Base-by-base conservation (phyloP, 2,113 vertebrate genomes). In the Alethe diademata region DNA sequence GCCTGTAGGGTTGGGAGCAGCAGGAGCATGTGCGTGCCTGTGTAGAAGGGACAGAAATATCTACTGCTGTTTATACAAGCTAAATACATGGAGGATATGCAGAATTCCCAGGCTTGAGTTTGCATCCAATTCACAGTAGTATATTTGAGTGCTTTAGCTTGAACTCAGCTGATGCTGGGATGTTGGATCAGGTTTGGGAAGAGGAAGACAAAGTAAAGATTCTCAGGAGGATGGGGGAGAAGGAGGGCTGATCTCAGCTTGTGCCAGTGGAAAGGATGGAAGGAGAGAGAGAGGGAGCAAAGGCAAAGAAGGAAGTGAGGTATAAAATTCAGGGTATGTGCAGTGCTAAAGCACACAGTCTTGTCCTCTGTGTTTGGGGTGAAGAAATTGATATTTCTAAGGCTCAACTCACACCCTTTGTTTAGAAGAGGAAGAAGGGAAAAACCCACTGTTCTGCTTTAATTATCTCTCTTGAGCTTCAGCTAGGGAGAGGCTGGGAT, bases 1-100 rank as follows among this genome's bases (percentile, higher is more conserved):
- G 88, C 88, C 92, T 91, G 57, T 71, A 82, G 93, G 67, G 88
- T 36, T 56, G 69, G 60, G 88, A 93, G 76, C 80, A 75, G 86
- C 79, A 86, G 72, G 85, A 94, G 43, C 11, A 1, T 42, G 82
- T 71, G 33, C 65, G 31, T 45, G 72, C 48, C 40, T 76, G 56
- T 50, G 60, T 51, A 65, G 84, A 79, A 89, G 47, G 69, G 60
- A 88, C 12, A 73, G 80, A 90, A 94, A 89, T 95, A 91, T 58
- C 74, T 84, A 28, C 71, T 78, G 69, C 45, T 92, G 79, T 92
- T 95, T 89, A 72, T 64, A 86, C 50, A 61, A 58, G 81, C 61
- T 64, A 71, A 86, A 53, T 79, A 40, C 61, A 33, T 8, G 64
- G 42, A 90, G 43, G 57, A 57, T 56, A 42, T 36, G 56, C 64